Base-by-base conservation (phyloP, 2,113 vertebrate species). In the Pachyramphus minor region DNA sequence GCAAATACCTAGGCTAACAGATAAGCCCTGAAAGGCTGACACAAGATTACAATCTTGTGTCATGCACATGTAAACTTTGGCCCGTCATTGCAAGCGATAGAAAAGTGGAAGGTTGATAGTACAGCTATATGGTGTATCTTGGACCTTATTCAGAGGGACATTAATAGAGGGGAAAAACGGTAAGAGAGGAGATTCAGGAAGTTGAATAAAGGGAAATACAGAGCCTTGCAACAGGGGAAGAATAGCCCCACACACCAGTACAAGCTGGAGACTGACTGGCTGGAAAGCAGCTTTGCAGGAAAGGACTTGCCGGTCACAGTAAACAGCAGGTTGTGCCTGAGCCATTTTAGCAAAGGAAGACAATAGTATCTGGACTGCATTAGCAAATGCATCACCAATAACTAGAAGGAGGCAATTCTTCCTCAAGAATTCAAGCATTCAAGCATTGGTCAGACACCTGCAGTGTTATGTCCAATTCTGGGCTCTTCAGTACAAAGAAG, bases 161-260 rank as follows among this genome's bases (percentile, higher is more conserved):
- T 42, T 27, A 41, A 79, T 0, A 39, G 28, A 3, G 0, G 2
- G 11, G 8, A 63, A 30, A 63, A 68, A 39, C 1, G 33, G 30
- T 55, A 77, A 44, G 59, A 77, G 22, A 39, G 24, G 14, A 33
- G 52, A 55, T 56, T 41, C 5, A 17, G 23, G 14, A 74, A 81
- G 55, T 1, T 55, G 33, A 71, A 24, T 8, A 18, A 50, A 25
- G 42, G 25, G 33, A 67, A 88, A 63, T 1, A 18, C 30, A 69
- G 67, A 79, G 72, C 41, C 52, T 74, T 76, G 42, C 1, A 5
- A 9, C 3, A 5, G 41, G 31, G 42, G 23, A 66, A 69, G 42
- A 84, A 66, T 1, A 63, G 64, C 50, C 33, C 42, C 30, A 37
- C 0, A 1, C 0, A 3, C 31, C 31, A 50, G 39, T 52, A 58